These are phyloP conservation scores for Bimastos eiseni DNA, from an alignment of 2,888 invertebrate genomes.

Conservation along the genomic window DNA sequence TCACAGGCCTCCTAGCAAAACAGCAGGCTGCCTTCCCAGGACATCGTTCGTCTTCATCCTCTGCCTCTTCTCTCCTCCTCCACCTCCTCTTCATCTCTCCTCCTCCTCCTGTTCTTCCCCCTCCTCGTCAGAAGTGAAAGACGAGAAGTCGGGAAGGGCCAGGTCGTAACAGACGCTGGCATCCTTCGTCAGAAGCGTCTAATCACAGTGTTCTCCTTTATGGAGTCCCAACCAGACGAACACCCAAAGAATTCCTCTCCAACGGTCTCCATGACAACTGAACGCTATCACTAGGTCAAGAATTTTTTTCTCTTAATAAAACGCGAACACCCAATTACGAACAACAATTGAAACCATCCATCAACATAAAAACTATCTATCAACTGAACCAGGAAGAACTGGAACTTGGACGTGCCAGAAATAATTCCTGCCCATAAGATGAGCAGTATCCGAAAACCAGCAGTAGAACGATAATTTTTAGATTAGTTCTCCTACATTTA, in stretches of 20 bases:
- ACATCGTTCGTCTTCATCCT: not conserved
- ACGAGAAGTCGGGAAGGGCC: not conserved
- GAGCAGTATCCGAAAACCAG: too few species aligned
- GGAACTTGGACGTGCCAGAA: too few species aligned
- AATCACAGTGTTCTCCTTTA: not conserved
- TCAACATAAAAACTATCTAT: not conserved
- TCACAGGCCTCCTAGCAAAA: not conserved
- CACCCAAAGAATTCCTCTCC: not conserved
- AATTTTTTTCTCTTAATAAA: not conserved
- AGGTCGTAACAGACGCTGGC: not conserved
- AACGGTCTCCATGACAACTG: not conserved
- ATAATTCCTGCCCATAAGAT: too few species aligned
- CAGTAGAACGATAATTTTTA: too few species aligned
- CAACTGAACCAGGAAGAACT: too few species aligned
- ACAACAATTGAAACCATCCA: not conserved
- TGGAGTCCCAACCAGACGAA: not conserved
- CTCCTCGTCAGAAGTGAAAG: not conserved
- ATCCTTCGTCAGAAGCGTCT: not conserved
- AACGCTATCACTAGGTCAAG: not conserved
- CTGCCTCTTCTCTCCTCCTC: too few species aligned
- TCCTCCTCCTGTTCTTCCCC: not conserved
- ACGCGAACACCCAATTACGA: not conserved
- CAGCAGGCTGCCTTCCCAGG: not conserved
- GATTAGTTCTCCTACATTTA: too few species aligned
- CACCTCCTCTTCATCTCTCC: not conserved